phyloP scores from a whole-genome alignment of 1,140 invertebrate genomes.

The Lepidotrigona ventralis region DNA sequence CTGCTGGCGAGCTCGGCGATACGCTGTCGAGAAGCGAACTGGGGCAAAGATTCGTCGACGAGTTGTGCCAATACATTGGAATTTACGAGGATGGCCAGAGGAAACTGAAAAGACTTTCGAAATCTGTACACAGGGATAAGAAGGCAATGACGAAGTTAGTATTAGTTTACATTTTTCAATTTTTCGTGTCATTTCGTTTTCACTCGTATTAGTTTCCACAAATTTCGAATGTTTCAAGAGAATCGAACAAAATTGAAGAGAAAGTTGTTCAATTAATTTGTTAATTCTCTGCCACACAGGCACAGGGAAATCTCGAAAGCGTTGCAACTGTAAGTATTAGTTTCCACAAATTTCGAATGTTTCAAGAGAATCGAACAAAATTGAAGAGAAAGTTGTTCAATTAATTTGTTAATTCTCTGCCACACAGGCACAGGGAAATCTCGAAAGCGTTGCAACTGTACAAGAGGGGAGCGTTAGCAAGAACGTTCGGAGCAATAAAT shows the following conservation, averaged over 20 bases:
- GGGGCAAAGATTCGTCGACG: slow-evolving; percentile 37
- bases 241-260: background rate
- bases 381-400: background rate
- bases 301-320: slow-evolving; percentile 32
- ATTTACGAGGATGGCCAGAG: slow-evolving; percentile 37
- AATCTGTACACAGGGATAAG: background rate
- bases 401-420: background rate
- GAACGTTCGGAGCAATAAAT: slow-evolving; percentile 26
- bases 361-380: background rate
- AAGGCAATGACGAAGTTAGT: slow-evolving; percentile 18
- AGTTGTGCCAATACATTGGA: slow-evolving; percentile 25
- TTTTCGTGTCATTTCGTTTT: background rate
- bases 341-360: background rate
- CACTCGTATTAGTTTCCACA: too few species aligned
- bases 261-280: background rate
- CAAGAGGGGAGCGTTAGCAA: slow-evolving; percentile 24
- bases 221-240: background rate
- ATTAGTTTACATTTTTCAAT: background rate
- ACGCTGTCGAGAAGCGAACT: slow-evolving; percentile 34
- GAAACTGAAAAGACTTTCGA: slow-evolving; percentile 14
- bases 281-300: background rate
- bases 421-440: slow-evolving; percentile 37
- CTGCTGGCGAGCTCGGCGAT: slow-evolving; percentile 38
- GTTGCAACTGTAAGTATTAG: slow-evolving; percentile 40
- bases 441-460: slow-evolving; percentile 42